Percentiles rank a stretch among this genome's conserved stretches.
Conservation (phyloP, 2,113 vertebrate genomes). For the Centrocercus urophasianus region DNA sequence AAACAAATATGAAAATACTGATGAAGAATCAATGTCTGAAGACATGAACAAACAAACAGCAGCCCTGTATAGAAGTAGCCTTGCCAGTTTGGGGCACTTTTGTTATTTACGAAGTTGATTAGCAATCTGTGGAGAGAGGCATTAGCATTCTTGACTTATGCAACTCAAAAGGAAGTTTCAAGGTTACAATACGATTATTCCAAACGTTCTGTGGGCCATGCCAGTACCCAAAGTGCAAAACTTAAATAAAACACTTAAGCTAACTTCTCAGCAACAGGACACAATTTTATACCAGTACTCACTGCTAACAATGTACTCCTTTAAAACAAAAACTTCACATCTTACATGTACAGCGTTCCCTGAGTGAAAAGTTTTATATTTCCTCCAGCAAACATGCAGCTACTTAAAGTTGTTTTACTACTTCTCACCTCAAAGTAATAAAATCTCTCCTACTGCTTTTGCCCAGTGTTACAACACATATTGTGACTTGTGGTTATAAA, state of each 20-base stretch:
- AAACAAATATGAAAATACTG: slow-evolving; percentile 98
- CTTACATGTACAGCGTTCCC: not conserved
- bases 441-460: not conserved
- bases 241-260: not conserved
- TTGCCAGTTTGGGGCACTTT: slow-evolving; percentile 88
- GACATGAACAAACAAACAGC: slow-evolving; percentile 87
- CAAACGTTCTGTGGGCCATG: not conserved
- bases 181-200: not conserved
- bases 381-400: not conserved
- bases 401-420: not conserved
- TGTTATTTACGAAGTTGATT: slow-evolving; percentile 87
- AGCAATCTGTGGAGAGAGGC: slow-evolving; percentile 80
- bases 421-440: not conserved
- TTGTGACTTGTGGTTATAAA: not conserved
- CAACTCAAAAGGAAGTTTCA: not conserved
- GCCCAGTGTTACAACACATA: not conserved
- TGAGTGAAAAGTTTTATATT: not conserved
- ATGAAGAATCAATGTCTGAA: slow-evolving; percentile 94
- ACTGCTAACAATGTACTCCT: not conserved
- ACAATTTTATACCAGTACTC: not conserved
- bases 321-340: not conserved
- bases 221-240: not conserved
- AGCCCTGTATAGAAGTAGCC: slow-evolving; percentile 91
- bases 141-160: not conserved
- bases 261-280: not conserved